Evolutionary conservation across 2,113 vertebrate species (phyloP).

Genomic region (Rhinichthys klamathensis): DNA sequence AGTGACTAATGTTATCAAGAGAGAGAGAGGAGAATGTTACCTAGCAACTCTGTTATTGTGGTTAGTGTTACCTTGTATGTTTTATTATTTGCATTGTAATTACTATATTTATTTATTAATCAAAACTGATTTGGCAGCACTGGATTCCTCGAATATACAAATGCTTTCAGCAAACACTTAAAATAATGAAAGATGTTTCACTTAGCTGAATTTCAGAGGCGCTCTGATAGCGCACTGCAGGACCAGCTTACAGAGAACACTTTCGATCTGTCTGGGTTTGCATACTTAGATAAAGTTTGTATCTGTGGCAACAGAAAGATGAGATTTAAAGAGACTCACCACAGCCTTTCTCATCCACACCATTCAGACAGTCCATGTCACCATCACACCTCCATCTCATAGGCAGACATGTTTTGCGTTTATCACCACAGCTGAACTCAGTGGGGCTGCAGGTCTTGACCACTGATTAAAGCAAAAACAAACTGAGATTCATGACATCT

Average conservation of each 20-base stretch:
- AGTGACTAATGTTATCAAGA: background rate
- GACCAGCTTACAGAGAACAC: too few relatives aligned
- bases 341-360: slow-evolving; percentile 80
- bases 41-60: background rate
- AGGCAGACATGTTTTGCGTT: slow-evolving; percentile 78
- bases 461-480: slow-evolving; percentile 61
- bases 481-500: background rate
- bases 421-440: slow-evolving; percentile 82
- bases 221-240: too few relatives aligned
- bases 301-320: too few relatives aligned
- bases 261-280: too few relatives aligned
- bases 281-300: too few relatives aligned
- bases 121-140: too few relatives aligned
- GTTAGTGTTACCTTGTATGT: background rate
- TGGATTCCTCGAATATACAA: background rate
- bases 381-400: slow-evolving; percentile 82
- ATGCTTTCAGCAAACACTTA: background rate
- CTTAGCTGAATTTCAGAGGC: too few relatives aligned
- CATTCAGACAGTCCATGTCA: slow-evolving; percentile 81
- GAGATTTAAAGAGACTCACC: slow-evolving; percentile 69
- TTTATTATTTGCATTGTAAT: background rate
- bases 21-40: background rate
- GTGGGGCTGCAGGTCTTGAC: slow-evolving; percentile 73
- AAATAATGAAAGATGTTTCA: too few relatives aligned
- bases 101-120: too few relatives aligned